These are phyloP conservation scores for Eumaeus atala DNA, from an alignment of 1,140 invertebrate species.

Conservation along the genomic window DNA sequence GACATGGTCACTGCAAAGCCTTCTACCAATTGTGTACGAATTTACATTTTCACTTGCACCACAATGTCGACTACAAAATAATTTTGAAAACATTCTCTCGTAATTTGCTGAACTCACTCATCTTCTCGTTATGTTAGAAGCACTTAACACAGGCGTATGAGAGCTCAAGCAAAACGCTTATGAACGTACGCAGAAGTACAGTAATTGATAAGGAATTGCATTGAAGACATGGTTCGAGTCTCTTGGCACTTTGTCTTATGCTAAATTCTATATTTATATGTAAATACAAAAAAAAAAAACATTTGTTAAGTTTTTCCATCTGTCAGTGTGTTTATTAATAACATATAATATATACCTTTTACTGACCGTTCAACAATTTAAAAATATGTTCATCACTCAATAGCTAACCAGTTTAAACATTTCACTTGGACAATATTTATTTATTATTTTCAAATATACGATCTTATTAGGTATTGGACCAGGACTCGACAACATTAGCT, in stretches of 20 bases:
- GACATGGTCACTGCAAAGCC: conserved; percentile 23
- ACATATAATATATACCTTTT: too few relatives aligned
- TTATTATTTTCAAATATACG: too few relatives aligned
- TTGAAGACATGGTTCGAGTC: conserved; percentile 51
- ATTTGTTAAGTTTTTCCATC: not conserved
- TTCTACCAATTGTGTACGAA: conserved; percentile 18
- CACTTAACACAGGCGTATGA: not conserved
- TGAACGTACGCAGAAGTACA: conserved; percentile 30
- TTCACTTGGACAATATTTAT: too few relatives aligned
- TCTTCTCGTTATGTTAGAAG: conserved; percentile 13
- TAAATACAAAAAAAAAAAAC: conserved; percentile 23
- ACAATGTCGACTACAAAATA: not conserved
- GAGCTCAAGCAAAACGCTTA: conserved; percentile 6
- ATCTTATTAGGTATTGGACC: too few relatives aligned
- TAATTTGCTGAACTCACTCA: conserved; percentile 4
- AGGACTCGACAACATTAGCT: too few relatives aligned
- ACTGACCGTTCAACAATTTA: too few relatives aligned
- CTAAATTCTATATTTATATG: conserved; percentile 11
- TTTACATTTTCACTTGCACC: not conserved
- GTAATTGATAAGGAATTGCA: conserved; percentile 64
- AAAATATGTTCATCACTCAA: too few relatives aligned
- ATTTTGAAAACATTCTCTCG: conserved; percentile 4
- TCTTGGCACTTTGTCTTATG: conserved; percentile 69
- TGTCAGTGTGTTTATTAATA: too few relatives aligned
- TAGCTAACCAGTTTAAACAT: too few relatives aligned